Evolutionary conservation across 2,888 invertebrate species (phyloP), one percentile per base, ranked within the genome.

Genomic region (Adelphocoris suturalis): DNA sequence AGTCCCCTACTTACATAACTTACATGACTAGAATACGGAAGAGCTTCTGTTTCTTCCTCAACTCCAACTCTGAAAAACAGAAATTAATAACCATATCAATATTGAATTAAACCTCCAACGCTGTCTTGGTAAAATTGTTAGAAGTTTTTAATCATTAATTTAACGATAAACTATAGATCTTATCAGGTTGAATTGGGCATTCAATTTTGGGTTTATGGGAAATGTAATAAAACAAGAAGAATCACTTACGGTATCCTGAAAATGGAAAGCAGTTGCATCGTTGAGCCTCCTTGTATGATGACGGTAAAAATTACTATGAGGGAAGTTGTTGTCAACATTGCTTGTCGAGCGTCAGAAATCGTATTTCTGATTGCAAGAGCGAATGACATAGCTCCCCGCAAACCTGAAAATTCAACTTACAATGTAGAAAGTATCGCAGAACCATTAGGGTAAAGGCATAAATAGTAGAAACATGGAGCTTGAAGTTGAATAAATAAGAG

Each of bases 341-440:
- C 96, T 93, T 98, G 98, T 61, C 99, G 95, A 48, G 98, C 97
- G 92, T 97, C 97, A 0, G 98, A 98, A 86, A 98, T 96, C 0
- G 99, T 99, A 94, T 99, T 99, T 90, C 99, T 95, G 92, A 99
- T 99, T 0, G 99, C 99, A 91, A 99, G 94, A 1, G 99, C 99
- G 94, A 99, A 99, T 0, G 99, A 99, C 96, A 99, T 99, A 11
- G 99, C 99, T 19, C 99, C 99, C 91, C 99, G 95, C 89, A 99
- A 94, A 92, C 99, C 99, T 97, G 92, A 16, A 93, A 37, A 61
- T 57, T 7, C 27, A 37, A 14, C 7, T 37, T 37, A 4, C 7
- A 37, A 4, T 37, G 37, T 7, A 37, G 37, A 37, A 37, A 4
- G 37, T 37, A 37, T 2, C 37, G 7, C 37, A 37, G 3, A 37